These are phyloP conservation scores for Epinotia brunnichana DNA, from an alignment of 2,888 invertebrate genomes.

Conservation along the genomic window DNA sequence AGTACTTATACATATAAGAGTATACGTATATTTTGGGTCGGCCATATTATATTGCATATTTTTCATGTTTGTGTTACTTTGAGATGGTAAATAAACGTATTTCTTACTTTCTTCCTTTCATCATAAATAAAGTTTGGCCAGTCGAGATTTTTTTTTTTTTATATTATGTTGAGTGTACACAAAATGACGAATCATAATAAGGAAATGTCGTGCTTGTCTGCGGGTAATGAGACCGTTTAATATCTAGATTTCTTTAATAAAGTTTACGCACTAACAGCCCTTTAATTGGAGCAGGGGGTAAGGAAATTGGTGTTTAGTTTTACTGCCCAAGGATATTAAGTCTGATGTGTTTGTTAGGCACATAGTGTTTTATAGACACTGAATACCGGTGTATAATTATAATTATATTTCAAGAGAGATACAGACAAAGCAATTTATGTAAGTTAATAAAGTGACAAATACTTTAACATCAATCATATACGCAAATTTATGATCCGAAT, in stretches of 20 bases:
- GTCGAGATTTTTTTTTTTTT: too few species aligned
- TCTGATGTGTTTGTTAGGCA: not conserved
- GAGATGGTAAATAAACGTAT: too few species aligned
- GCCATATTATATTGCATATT: too few species aligned
- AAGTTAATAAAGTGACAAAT: too few species aligned
- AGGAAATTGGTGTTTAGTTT: slow-evolving; percentile 1
- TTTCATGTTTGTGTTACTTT: too few species aligned
- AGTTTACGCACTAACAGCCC: not conserved
- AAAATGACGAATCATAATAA: not conserved
- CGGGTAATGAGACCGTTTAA: not conserved
- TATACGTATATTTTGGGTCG: too few species aligned
- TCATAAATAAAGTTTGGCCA: too few species aligned
- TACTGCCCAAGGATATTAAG: not conserved
- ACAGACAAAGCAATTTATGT: too few species aligned
- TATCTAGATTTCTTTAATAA: not conserved
- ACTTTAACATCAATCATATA: too few species aligned
- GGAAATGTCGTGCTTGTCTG: not conserved
- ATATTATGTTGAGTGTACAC: not conserved
- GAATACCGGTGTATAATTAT: not conserved
- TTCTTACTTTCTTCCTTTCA: too few species aligned
- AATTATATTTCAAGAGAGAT: not conserved
- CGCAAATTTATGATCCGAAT: too few species aligned
- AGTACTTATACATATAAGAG: too few species aligned
- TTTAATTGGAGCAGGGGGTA: not conserved
- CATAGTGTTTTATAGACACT: not conserved